Evolutionary conservation across 2,888 invertebrate species (phyloP).

Genomic region (Halocaridina rubra): DNA sequence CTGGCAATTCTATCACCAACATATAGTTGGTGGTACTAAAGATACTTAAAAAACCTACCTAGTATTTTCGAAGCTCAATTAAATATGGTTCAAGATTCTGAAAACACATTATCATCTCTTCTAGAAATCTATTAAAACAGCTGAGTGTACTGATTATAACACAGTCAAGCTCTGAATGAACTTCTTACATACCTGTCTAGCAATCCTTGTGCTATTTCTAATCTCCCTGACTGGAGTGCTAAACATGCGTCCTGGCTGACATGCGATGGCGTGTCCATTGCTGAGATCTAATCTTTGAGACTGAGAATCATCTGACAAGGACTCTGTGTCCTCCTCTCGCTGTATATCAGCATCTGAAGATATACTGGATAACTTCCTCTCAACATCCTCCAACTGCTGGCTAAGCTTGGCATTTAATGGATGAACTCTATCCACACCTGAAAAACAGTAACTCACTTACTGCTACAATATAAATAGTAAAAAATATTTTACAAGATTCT

Average conservation of each 20-base stretch:
- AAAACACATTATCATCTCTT: too few relatives aligned
- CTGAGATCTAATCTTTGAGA: constrained; percentile 26
- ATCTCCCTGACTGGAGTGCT: constrained; percentile 29
- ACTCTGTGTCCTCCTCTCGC: constrained; percentile 36
- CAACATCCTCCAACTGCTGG: constrained; percentile 55
- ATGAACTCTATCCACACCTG: constrained; percentile 55
- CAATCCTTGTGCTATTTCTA: constrained; percentile 13
- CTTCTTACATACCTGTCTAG: constrained; percentile 28
- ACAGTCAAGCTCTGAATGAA: too few relatives aligned
- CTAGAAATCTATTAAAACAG: too few relatives aligned
- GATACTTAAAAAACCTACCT: too few relatives aligned
- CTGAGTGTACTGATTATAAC: too few relatives aligned
- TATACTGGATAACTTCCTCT: constrained; percentile 39
- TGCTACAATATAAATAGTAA: neutral
- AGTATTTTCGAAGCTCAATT: too few relatives aligned
- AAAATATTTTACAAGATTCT: too few relatives aligned
- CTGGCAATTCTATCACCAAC: too few relatives aligned
- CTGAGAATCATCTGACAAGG: constrained; percentile 40
- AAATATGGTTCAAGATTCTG: too few relatives aligned
- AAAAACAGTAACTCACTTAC: neutral
- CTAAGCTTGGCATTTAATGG: constrained; percentile 56
- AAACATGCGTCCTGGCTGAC: constrained; percentile 15
- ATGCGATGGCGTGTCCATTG: constrained; percentile 29
- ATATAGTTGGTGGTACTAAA: too few relatives aligned
- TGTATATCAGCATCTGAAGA: neutral